Base-by-base conservation (phyloP, 2,797 vertebrate genomes). In the Pelodytes ibericus region DNA sequence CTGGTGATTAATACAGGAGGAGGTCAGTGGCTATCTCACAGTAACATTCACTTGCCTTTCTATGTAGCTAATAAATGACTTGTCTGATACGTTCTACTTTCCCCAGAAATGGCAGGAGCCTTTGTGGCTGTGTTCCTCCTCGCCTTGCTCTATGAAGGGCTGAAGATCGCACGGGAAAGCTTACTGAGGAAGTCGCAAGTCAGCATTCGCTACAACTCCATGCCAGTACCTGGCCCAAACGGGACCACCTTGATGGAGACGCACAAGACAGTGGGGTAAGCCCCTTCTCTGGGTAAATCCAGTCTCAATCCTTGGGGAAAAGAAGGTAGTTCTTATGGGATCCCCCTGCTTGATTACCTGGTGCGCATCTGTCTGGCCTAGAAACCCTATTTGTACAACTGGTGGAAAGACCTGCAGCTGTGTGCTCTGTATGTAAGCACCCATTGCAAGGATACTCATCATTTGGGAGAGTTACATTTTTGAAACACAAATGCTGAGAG, bases 201-300 rank as follows among this genome's bases (percentile, higher is more conserved):
- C 86, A 99, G 95, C 84, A 96, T 99, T 61, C 96, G 97, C 72
- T 99, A 99, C 84, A 99, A 99, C 89, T 97, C 95, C 77, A 99
- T 99, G 97, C 96, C 96, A 0, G 92, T 99, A 18, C 96, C 96
- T 0, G 97, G 97, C 33, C 82, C 92, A n/a, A 96, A 99, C 0
- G 97, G 97, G 64, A 98, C 96, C 5, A 92, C 95, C 47, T 83
- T 99, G 63, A 97, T 97, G 96, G 97, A 99, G 88, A 99, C 97
- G 0, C 97, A 99, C 88, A 99, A 99, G 90, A 99, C 97, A 0
- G 97, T 99, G 0, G 96, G 97, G 97, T 98, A 89, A 88, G 95
- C n/a, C n/a, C n/a, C n/a, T n/a, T n/a, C n/a, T n/a, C n/a, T n/a
- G n/a, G n/a, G n/a, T n/a, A n/a, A n/a, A n/a, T n/a, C n/a, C n/a